Evolutionary conservation across 2,797 vertebrate species (phyloP), one percentile per base, ranked within the genome.

Genomic region (Gymnothorax javanicus): DNA sequence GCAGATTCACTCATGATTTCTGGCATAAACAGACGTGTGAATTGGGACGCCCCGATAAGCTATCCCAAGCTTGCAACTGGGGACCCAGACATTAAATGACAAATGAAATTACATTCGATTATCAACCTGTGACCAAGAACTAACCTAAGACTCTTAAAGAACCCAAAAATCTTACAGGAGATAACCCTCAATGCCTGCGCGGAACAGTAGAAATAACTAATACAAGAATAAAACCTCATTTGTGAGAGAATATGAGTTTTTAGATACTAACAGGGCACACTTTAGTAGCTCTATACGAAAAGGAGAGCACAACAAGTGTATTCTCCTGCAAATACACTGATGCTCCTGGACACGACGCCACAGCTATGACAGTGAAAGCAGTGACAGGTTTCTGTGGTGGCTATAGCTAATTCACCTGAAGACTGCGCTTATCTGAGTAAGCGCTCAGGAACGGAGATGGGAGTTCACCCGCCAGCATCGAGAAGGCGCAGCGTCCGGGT

Each of bases 341-440:
- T 20, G 75, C 50, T 7, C 13, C 1, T 7, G 43, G 50, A 33
- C 12, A 3, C 4, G 0, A 17, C 6, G 17, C n/a, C 2, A 27
- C 75, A 7, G n/a, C 50, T 20, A 86, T 87, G 88, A 84, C 88
- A 89, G 85, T 56, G 92, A 91, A 89, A 88, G 90, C 87, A 75
- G 83, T 58, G 43, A 43, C 90, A 11, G 62, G 92, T 91, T 92
- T 89, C 85, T 87, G 20, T 79, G 20, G 84, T 82, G 87, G 87
- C 88, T 85, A 27, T 90, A 89, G 86, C 86, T 93, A 91, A 94
- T 92, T 82, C 90, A 89, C 59, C 6, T 8, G 50, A 86, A 84
- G 89, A 62, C 87, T 92, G 94, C 91, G 92, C 85, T n/a, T 85
- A 93, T 95, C 94, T 94, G 89, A 89, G 90, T 91, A 64, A 89